A percentile compares a stretch with the other conserved stretches of the same genome.
Evolutionary conservation across 2,797 vertebrate genomes (phyloP).

Genomic region (Cheirogaleus major): DNA sequence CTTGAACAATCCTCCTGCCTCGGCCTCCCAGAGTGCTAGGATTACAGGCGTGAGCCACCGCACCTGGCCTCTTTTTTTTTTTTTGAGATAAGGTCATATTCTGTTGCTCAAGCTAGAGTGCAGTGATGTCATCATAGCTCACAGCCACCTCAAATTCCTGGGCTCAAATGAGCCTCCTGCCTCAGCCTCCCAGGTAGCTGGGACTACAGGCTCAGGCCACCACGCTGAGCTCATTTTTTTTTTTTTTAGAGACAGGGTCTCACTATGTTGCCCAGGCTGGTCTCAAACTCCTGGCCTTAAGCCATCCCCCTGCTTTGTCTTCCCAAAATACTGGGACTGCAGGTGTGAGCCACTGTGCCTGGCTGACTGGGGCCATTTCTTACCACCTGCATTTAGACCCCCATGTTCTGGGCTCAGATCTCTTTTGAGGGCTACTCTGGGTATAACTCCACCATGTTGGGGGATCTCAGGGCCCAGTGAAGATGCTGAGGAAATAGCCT

Average conservation of each 20-base stretch:
- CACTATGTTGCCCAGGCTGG: background rate
- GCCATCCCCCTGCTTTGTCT: background rate
- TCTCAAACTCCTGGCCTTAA: background rate
- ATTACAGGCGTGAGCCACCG: too few relatives aligned
- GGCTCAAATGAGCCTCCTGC: background rate
- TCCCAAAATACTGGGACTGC: background rate
- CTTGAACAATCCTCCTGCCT: too few relatives aligned
- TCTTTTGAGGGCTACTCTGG: background rate
- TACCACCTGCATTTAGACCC: background rate
- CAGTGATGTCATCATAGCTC: background rate
- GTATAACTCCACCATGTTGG: too few relatives aligned
- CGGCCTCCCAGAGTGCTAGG: too few relatives aligned
- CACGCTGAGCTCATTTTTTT: background rate
- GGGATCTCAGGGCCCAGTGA: background rate
- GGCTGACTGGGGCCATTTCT: background rate
- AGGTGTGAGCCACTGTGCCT: background rate
- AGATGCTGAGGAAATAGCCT: background rate
- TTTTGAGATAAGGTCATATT: background rate
- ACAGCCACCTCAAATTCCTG: background rate
- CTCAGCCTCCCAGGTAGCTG: background rate
- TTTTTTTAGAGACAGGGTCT: background rate
- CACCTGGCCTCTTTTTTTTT: too few relatives aligned
- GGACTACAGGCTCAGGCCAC: background rate
- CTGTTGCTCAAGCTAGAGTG: background rate
- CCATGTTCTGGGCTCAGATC: background rate